Evolutionary conservation across 2,797 vertebrate species (phyloP), one percentile per base, ranked within the genome.

Genomic region (Labeo calbasu): DNA sequence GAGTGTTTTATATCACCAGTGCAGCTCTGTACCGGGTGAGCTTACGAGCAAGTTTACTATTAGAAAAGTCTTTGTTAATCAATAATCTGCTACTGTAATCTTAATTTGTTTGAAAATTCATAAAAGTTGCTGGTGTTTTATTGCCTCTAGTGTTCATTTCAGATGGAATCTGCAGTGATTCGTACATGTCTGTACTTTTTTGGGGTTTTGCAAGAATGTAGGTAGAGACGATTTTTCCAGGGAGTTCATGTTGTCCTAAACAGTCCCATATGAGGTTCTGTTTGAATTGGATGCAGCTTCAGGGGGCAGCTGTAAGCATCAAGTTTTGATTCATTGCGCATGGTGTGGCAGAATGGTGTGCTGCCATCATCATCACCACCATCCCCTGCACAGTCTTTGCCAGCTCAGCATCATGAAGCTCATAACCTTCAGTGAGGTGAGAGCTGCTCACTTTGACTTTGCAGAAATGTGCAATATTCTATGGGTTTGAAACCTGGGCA

Each of bases 361-460:
- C 73, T 43, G 36, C 72, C 50, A 77, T 83, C 48, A 65, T 55
- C 70, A 65, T 36, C 71, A 55, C 43, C 61, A 59, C 48, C 55
- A 77, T 81, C 32, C 57, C 10, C 79, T 70, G 25, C 13, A 17
- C 28, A 12, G 28, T 43, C 65, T 70, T 66, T 84, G 82, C 81
- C 82, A 82, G 76, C 50, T 88, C 89, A 57, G 78, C 84, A 87
- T 81, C 89, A 55, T n/a, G 77, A 84, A 75, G 66, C 86, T 85
- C 87, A 87, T 87, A 89, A 86, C 87, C 87, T 79, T 88, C 88
- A 86, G 63, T 82, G 65, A 86, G 86, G 85, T 86, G 71, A 88
- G 84, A 83, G 87, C 85, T 79, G 88, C 89, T 89, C 88, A 88
- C 87, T 91, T 92, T 90, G 89, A 92, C 90, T 92, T 92, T 92